These are phyloP conservation scores for Hydrotaea diabolus DNA, from an alignment of 2,888 invertebrate genomes.

Conservation along the genomic window DNA sequence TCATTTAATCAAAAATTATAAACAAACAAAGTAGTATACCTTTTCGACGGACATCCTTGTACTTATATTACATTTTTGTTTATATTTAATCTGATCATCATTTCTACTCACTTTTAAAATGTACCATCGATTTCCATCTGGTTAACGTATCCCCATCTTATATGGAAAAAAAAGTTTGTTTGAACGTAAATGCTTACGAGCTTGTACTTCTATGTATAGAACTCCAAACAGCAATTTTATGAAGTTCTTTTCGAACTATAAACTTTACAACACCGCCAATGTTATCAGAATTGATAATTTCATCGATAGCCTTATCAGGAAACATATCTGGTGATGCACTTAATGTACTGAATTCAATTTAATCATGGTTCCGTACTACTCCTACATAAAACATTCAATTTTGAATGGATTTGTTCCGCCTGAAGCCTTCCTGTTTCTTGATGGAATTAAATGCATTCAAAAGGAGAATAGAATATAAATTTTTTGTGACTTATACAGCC, in stretches of 20 bases:
- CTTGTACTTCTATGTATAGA: neutral
- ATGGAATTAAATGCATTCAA: slow-evolving; percentile 4
- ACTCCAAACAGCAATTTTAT: neutral
- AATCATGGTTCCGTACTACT: neutral
- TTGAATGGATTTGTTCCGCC: neutral
- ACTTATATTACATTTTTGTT: too few relatives aligned
- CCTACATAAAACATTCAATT: neutral
- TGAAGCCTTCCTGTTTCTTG: neutral
- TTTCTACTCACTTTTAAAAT: too few relatives aligned
- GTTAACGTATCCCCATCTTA: neutral
- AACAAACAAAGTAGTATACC: too few relatives aligned
- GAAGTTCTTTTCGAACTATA: neutral
- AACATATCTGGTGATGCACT: neutral
- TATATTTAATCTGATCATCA: too few relatives aligned
- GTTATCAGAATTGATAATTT: neutral
- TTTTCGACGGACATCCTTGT: too few relatives aligned
- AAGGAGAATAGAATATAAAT: neutral
- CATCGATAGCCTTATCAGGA: neutral
- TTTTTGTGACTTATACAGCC: neutral
- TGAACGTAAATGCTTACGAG: neutral
- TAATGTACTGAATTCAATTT: neutral
- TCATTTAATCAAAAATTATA: too few relatives aligned
- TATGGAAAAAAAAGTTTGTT: neutral
- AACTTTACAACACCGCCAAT: neutral
- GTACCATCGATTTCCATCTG: too few relatives aligned